Percentiles rank a stretch among this genome's conserved stretches.
Conservation (phyloP, 2,113 vertebrate genomes). For the Oreotrochilus melanogaster region DNA sequence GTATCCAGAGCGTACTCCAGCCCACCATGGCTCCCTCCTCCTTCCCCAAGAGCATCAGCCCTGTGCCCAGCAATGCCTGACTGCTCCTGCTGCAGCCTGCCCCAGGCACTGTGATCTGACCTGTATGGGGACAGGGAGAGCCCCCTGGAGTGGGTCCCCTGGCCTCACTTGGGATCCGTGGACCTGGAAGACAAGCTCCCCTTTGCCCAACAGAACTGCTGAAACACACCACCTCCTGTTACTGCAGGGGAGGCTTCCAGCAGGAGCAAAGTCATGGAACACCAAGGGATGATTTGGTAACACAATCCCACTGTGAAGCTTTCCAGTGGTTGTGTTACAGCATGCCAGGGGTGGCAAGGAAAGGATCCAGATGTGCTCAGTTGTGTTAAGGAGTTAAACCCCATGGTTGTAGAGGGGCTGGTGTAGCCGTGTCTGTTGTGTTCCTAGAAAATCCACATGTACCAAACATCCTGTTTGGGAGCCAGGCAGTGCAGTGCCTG, state of each 20-base stretch:
- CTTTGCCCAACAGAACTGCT: too few species aligned
- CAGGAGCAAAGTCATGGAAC: rapidly evolving
- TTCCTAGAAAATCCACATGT: background rate
- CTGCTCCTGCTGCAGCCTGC: background rate
- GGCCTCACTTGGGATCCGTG: rapidly evolving
- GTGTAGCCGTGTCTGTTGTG: rapidly evolving
- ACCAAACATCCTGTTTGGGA: background rate
- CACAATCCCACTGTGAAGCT: background rate
- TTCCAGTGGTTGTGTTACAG: rapidly evolving
- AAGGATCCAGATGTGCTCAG: rapidly evolving
- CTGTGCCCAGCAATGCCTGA: background rate
- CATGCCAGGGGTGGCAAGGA: rapidly evolving
- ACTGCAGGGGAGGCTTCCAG: background rate
- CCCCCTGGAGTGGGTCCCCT: background rate
- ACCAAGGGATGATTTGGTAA: rapidly evolving
- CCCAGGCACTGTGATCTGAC: background rate
- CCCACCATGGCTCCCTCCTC: background rate
- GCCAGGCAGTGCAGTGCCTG: rapidly evolving
- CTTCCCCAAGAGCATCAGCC: background rate
- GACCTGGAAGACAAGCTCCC: background rate
- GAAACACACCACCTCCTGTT: too few species aligned
- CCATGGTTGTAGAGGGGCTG: rapidly evolving
- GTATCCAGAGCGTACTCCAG: background rate
- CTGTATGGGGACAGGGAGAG: background rate
- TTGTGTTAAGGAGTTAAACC: background rate